Conservation (phyloP, 2,113 vertebrate genomes). For the Hemiscyllium ocellatum region DNA sequence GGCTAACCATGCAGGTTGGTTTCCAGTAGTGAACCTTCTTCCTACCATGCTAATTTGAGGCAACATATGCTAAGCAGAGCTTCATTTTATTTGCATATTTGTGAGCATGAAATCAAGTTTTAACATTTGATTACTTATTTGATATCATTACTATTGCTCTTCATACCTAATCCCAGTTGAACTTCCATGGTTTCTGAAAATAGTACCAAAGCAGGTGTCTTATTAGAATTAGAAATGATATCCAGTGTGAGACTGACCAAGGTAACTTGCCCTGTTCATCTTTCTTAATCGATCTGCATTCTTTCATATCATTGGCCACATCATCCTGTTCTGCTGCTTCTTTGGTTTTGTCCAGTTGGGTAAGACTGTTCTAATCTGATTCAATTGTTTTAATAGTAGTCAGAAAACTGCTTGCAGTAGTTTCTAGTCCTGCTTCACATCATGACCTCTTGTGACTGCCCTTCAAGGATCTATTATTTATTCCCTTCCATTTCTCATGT, state of each 20-base stretch:
- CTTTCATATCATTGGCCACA: no score
- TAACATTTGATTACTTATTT: background rate
- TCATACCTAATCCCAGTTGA: background rate
- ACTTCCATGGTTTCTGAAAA: background rate
- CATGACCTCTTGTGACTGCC: no score
- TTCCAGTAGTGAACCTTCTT: background rate
- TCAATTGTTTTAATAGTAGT: no score
- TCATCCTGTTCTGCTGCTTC: no score
- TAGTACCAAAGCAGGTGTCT: background rate
- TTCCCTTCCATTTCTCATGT: no score
- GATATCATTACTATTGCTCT: background rate
- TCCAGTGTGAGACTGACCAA: background rate
- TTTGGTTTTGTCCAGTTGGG: no score
- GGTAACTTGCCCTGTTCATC: background rate
- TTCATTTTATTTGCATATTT: background rate
- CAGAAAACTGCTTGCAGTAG: no score
- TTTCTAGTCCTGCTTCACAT: no score
- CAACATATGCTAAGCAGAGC: background rate
- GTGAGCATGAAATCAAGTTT: background rate
- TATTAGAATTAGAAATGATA: background rate
- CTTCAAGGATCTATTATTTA: no score
- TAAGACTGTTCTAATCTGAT: no score
- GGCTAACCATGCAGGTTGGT: background rate
- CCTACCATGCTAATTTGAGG: background rate
- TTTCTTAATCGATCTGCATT: background rate